Evolutionary conservation across 2,797 vertebrate genomes (phyloP).

Genomic region (Enteromius viviparus): DNA sequence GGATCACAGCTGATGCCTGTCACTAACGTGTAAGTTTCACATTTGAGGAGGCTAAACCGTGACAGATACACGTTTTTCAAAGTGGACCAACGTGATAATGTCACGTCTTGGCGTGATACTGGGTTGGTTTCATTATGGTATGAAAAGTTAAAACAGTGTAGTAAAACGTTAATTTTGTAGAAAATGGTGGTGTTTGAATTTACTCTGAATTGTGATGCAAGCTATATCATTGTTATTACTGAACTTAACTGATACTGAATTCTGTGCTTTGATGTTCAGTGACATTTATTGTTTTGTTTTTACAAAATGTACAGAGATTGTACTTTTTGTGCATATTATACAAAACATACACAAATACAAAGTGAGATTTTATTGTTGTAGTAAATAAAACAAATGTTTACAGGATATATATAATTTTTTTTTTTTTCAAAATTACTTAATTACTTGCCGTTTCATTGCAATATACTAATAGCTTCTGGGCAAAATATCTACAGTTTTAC

Average conservation of each 20-base stretch:
- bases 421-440: not conserved
- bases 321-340: not conserved
- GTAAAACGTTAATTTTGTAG: not conserved
- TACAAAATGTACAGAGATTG: not conserved
- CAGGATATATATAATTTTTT: not conserved
- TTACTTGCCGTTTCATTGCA: too few relatives aligned
- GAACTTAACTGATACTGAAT: not conserved
- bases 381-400: not conserved
- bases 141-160: too few relatives aligned
- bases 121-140: not conserved
- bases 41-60: too few relatives aligned
- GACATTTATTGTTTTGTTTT: not conserved
- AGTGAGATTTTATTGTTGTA: too few relatives aligned
- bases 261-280: not conserved
- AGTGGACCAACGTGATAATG: too few relatives aligned
- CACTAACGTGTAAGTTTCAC: too few relatives aligned
- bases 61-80: too few relatives aligned
- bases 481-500: too few relatives aligned
- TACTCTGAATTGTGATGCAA: not conserved
- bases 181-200: slow-evolving; percentile 7
- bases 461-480: too few relatives aligned
- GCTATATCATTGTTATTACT: not conserved
- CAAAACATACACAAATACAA: not conserved
- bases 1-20: too few relatives aligned
- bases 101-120: too few relatives aligned